A percentile compares a stretch with the other conserved stretches of the same genome.
Conservation (phyloP, 2,113 vertebrate genomes). For the Sphaerodactylus townsendi region DNA sequence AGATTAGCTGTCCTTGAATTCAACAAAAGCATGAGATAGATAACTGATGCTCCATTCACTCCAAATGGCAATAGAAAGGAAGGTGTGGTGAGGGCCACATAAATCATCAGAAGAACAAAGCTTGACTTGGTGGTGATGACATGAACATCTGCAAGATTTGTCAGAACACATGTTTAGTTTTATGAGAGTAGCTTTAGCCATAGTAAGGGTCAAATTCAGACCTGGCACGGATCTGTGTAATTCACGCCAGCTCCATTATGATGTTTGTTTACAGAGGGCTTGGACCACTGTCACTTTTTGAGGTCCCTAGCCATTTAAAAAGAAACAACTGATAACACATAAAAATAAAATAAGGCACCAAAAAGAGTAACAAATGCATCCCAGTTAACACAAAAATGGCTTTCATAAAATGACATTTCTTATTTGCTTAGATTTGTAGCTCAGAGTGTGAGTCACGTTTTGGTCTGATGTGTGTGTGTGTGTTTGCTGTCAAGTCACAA, state of each 20-base stretch:
- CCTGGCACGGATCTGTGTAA: background rate
- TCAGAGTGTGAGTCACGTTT: too few species aligned
- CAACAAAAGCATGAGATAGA: background rate
- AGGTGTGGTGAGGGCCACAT: background rate
- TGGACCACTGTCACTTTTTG: too few species aligned
- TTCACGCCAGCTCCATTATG: background rate
- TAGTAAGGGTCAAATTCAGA: background rate
- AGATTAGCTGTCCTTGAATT: conserved; percentile 11
- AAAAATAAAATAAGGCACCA: too few species aligned
- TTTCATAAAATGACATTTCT: too few species aligned
- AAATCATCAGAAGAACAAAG: conserved; percentile 16
- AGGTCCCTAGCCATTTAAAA: too few species aligned
- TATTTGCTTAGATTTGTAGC: too few species aligned
- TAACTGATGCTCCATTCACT: background rate
- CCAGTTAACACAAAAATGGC: too few species aligned
- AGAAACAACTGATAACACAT: too few species aligned
- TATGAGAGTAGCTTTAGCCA: background rate
- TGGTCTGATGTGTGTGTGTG: too few species aligned
- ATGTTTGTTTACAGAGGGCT: background rate
- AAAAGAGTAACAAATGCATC: too few species aligned
- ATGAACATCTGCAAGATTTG: conserved; percentile 25
- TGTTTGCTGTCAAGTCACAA: too few species aligned
- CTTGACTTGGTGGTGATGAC: conserved; percentile 10
- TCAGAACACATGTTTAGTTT: conserved; percentile 3
- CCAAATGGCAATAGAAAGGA: background rate